Base-by-base conservation (phyloP, 2,888 invertebrate species). In the Yponomeuta sedellus region DNA sequence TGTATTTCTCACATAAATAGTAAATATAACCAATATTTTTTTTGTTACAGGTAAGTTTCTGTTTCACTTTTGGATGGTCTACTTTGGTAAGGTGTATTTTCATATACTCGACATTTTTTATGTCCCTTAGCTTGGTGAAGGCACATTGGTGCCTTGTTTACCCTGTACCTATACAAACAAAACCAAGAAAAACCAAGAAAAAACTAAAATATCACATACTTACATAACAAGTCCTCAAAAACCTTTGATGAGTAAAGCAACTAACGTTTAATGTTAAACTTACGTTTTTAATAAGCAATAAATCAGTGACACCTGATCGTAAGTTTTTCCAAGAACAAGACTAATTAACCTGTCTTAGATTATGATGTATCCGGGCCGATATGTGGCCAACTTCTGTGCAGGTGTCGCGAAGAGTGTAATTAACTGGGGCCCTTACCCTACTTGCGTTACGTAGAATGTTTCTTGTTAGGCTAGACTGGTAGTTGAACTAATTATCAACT, bases 311-410 rank as follows among this genome's bases (percentile, higher is more conserved):
- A 34, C 34, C 34, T 34, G 8, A 8, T 34, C 10, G 34, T 34
- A 34, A 1, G 44, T 52, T 52, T 52, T 52, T 12, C 59, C 22
- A 25, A 22, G 59, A 12, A 10, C 59, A 20, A 59, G 59, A 59
- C 59, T 16, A 52, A 59, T 59, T 59, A 59, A 59, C 25, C 25
- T 59, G 59, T 59, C 59, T 59, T 5, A 59, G 59, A 59, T 59
- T 25, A 22, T 59, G 59, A 59, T 59, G 25, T 22, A 59, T 59
- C 59, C 59, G 59, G n/a, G 11, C 19, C 25, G 22, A 59, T 59
- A 59, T 59, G 59, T 59, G 59, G 19, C 6, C 25, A 59, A 59
- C 44, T 52, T 12, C 16, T 11, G n/a, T 11, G 59, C 59, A 59
- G 59, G 59, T 59, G 59, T 25, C 59, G 22, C 25, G 59, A 59